A percentile compares a stretch with the other conserved stretches of the same genome.
These are phyloP conservation scores for Cabera pusaria DNA, from an alignment of 2,888 invertebrate genomes.

Conservation along the genomic window DNA sequence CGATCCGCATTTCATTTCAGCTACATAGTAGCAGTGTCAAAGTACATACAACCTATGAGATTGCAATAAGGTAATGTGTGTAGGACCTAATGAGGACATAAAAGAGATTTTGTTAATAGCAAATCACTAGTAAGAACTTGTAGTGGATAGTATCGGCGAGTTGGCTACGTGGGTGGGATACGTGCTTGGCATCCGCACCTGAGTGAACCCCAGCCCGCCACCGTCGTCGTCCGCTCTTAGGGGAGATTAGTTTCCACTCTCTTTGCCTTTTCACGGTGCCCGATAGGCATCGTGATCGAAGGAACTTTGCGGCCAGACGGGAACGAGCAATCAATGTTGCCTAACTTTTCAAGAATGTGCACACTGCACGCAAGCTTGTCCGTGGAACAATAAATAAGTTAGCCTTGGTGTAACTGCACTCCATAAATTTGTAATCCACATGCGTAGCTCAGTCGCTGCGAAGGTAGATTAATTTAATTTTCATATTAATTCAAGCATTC, in stretches of 20 bases:
- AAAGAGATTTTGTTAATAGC: background rate
- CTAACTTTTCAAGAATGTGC: conserved; percentile 3
- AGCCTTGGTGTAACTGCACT: conserved; percentile 35
- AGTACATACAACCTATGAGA: no score
- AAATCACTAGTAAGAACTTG: conserved; percentile 1
- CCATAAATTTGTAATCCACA: conserved; percentile 47
- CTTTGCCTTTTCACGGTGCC: conserved; percentile 48
- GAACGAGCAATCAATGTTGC: conserved; percentile 37
- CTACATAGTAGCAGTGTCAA: no score
- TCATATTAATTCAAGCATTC: conserved; percentile 50
- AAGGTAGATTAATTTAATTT: conserved; percentile 56
- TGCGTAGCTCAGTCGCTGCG: conserved; percentile 42
- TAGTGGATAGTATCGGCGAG: conserved; percentile 1
- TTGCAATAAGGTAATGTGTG: no score
- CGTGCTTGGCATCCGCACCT: conserved; percentile 42
- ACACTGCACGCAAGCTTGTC: conserved; percentile 1
- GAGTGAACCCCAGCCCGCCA: conserved; percentile 39
- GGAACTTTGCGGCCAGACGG: conserved; percentile 39
- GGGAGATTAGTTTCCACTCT: conserved; percentile 51
- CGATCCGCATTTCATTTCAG: no score
- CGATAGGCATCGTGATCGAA: conserved; percentile 42
- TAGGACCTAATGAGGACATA: no score
- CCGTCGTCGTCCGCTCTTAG: conserved; percentile 39
- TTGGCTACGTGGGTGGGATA: conserved; percentile 23
- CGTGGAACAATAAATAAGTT: conserved; percentile 14